Evolutionary conservation across 2,113 vertebrate species (phyloP).

Genomic region (Hassar affinis): DNA sequence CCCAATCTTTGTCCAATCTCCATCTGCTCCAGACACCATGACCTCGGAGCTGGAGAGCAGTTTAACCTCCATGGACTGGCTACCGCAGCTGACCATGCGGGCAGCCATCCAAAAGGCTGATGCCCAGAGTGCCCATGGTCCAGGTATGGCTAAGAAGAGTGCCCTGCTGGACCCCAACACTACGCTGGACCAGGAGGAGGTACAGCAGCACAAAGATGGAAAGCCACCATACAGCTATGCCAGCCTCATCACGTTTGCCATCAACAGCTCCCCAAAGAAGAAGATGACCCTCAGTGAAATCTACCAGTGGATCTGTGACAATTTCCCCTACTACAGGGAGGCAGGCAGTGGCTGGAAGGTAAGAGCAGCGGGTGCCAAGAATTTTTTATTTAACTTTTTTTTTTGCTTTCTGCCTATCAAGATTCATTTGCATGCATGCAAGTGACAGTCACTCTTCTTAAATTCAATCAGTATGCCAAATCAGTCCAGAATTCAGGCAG

Average conservation of each 20-base stretch:
- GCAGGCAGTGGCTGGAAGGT: slow-evolving; percentile 94
- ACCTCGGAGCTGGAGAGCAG: slow-evolving; percentile 94
- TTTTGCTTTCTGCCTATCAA: slow-evolving; percentile 37
- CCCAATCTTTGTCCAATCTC: slow-evolving; percentile 44
- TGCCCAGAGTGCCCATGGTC: slow-evolving; percentile 80
- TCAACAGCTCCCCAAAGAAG: slow-evolving; percentile 92
- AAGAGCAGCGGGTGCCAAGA: slow-evolving; percentile 53
- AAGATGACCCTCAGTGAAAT: slow-evolving; percentile 94
- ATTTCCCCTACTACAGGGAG: slow-evolving; percentile 91
- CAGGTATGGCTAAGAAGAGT: slow-evolving; percentile 84
- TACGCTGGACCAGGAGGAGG: slow-evolving; percentile 88
- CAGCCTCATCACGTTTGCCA: slow-evolving; percentile 91
- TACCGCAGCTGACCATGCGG: slow-evolving; percentile 89
- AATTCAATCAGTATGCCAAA: slow-evolving; percentile 52
- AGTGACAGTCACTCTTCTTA: slow-evolving; percentile 44
- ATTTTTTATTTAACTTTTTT: neutral
- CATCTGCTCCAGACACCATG: slow-evolving; percentile 68
- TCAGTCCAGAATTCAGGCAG: slow-evolving; percentile 49
- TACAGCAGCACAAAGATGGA: slow-evolving; percentile 89
- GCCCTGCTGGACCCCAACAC: slow-evolving; percentile 84
- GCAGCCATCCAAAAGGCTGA: slow-evolving; percentile 88
- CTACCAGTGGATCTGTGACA: slow-evolving; percentile 93
- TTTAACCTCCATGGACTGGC: slow-evolving; percentile 93
- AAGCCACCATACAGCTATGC: slow-evolving; percentile 92
- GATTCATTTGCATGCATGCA: slow-evolving; percentile 46